Evolutionary conservation across 2,888 invertebrate genomes (phyloP).

Genomic region (Polydesmus complanatus): DNA sequence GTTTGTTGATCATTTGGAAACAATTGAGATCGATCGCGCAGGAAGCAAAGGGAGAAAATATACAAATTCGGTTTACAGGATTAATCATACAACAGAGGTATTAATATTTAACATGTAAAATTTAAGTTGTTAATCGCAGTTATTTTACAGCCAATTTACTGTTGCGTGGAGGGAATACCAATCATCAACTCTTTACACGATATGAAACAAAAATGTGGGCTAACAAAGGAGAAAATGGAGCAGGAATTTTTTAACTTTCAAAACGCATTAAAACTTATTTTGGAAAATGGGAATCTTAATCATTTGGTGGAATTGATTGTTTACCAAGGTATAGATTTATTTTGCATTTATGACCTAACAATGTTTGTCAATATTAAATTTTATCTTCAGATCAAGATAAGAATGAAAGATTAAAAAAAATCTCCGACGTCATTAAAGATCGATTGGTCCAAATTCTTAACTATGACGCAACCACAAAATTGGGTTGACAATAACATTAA

Average conservation of each 20-base stretch:
- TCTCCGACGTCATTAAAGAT: neutral
- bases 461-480: no score
- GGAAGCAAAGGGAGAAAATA: neutral
- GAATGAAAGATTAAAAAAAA: neutral
- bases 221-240: neutral
- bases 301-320: neutral
- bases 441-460: neutral
- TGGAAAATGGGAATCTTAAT: neutral
- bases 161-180: neutral
- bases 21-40: neutral
- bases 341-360: no score
- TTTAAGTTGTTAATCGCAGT: neutral
- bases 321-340: neutral
- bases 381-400: neutral
- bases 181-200: neutral
- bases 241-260: neutral
- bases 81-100: neutral
- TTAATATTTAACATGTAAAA: neutral
- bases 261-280: neutral
- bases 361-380: no score
- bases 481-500: no score
- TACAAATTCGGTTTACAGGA: neutral
- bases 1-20: neutral
- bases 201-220: neutral
- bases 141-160: neutral